These are phyloP conservation scores for Drosophila parthenogenetica DNA, from an alignment of 2,888 invertebrate genomes.

Conservation along the genomic window DNA sequence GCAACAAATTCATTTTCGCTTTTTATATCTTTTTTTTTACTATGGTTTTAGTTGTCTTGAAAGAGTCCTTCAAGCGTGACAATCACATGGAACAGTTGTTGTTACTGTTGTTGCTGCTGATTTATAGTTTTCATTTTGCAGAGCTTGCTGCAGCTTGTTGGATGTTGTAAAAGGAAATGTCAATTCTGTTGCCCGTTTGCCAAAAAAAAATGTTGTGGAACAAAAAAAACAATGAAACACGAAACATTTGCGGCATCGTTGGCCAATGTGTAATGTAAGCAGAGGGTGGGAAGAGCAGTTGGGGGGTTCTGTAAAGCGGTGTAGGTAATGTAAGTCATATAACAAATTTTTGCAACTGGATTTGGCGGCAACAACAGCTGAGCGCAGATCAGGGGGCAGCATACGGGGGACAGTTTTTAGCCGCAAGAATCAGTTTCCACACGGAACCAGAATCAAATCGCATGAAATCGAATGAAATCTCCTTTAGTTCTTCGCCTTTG, in stretches of 20 bases:
- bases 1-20: slow-evolving; percentile 81
- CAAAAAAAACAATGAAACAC: slow-evolving; percentile 62
- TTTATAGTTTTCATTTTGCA: slow-evolving; percentile 79
- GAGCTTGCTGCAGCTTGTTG: slow-evolving; percentile 71
- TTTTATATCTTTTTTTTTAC: slow-evolving; percentile 62
- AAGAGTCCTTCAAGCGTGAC: slow-evolving; percentile 81
- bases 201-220: slow-evolving; percentile 37
- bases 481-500: background rate
- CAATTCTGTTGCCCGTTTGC: slow-evolving; percentile 77
- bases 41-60: slow-evolving; percentile 12
- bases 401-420: background rate
- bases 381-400: background rate
- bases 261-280: slow-evolving; percentile 50
- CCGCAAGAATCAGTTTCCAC: slow-evolving; percentile 42
- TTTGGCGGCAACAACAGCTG: slow-evolving; percentile 36
- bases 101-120: slow-evolving; percentile 62
- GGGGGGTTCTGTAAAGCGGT: slow-evolving; percentile 19
- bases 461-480: slow-evolving; percentile 27
- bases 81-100: slow-evolving; percentile 75
- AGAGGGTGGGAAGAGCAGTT: slow-evolving; percentile 2
- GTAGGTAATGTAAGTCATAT: slow-evolving; percentile 70
- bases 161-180: slow-evolving; percentile 81
- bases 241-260: slow-evolving; percentile 63
- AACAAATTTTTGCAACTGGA: slow-evolving; percentile 70
- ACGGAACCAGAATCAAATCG: slow-evolving; percentile 51